These are phyloP conservation scores for Drosophila barbarae DNA, from an alignment of 2,888 invertebrate species.

Conservation along the genomic window DNA sequence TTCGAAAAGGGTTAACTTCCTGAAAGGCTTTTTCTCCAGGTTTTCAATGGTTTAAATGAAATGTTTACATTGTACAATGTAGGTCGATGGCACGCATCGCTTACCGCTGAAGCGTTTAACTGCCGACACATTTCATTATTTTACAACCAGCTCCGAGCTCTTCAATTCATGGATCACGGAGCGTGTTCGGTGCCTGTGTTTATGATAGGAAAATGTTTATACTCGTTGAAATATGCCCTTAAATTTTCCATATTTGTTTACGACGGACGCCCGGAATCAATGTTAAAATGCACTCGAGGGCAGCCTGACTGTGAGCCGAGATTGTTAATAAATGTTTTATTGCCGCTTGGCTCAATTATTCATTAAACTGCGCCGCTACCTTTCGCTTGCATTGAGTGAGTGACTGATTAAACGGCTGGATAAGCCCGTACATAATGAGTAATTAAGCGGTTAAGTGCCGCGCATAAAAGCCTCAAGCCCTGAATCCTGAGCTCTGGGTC, in stretches of 20 bases:
- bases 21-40: neutral
- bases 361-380: constrained; percentile 39
- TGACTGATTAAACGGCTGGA: constrained; percentile 51
- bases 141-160: constrained; percentile 1
- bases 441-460: constrained; percentile 56
- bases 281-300: constrained; percentile 27
- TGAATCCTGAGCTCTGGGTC: constrained; percentile 3
- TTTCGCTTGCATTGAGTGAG: constrained; percentile 39
- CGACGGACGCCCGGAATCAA: constrained; percentile 20
- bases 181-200: constrained; percentile 4
- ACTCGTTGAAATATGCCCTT: constrained; percentile 18
- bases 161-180: constrained; percentile 2
- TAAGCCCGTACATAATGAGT: constrained; percentile 53
- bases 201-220: constrained; percentile 29
- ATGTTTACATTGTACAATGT: constrained; percentile 4
- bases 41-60: constrained; percentile 8
- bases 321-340: constrained; percentile 40
- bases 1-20: neutral
- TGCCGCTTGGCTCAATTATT: constrained; percentile 40
- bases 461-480: constrained; percentile 38
- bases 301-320: constrained; percentile 1
- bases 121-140: constrained; percentile 2
- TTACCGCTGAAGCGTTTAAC: neutral
- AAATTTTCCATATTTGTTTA: constrained; percentile 23
- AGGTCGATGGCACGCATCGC: constrained; percentile 7